Conservation (phyloP, 1,140 invertebrate species). For the Pentalonia nigronervosa region DNA sequence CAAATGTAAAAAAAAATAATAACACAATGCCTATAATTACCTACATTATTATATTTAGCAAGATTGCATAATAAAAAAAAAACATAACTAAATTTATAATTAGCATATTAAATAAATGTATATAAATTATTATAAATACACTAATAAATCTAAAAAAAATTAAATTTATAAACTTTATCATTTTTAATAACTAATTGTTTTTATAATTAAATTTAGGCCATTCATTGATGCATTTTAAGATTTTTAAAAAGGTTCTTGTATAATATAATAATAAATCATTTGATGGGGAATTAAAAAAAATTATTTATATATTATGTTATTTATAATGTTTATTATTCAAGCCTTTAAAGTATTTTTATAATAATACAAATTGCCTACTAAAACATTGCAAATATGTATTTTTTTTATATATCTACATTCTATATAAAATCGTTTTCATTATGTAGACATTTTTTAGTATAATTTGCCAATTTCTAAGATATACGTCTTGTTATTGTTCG, state of each 20-base stretch:
- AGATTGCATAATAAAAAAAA: background rate
- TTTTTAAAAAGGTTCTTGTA: background rate
- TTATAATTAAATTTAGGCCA: background rate
- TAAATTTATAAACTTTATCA: background rate
- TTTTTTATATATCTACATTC: background rate
- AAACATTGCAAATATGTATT: background rate
- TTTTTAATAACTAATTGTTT: background rate
- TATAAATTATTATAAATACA: background rate
- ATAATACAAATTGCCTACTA: background rate
- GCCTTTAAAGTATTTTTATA: background rate
- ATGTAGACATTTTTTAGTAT: background rate
- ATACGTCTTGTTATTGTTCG: background rate
- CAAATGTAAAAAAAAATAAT: too few relatives aligned
- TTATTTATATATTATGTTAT: background rate
- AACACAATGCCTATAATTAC: background rate
- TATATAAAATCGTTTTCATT: background rate
- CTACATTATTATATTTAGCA: background rate
- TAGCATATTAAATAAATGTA: background rate
- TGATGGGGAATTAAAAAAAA: background rate
- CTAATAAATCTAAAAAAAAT: background rate
- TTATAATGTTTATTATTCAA: background rate
- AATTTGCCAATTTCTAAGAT: background rate
- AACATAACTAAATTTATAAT: background rate
- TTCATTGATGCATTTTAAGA: background rate
- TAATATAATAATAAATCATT: background rate